Evolutionary conservation across 2,797 vertebrate genomes (phyloP).

Genomic region (Anguilla megastoma): DNA sequence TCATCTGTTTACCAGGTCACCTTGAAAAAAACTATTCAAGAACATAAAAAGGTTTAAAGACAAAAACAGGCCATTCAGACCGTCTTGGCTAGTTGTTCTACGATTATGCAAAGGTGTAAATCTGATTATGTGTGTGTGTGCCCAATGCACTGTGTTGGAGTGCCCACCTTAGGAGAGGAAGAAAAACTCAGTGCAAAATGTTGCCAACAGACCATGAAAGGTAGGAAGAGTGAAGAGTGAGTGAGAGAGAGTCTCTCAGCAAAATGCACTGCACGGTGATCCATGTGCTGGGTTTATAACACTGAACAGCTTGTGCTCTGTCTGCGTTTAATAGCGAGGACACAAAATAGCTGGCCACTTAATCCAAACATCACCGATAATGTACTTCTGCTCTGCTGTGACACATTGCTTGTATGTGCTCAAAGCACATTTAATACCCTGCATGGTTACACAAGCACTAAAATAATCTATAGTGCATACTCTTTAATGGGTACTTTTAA

Average conservation of each 20-base stretch:
- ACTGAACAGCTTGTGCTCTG: not conserved
- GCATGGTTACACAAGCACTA: not conserved
- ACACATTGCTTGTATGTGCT: not conserved
- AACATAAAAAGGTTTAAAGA: not conserved
- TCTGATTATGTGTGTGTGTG: slow-evolving; percentile 13
- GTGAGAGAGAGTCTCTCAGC: slow-evolving; percentile 10
- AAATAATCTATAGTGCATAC: not conserved
- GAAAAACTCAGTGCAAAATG: slow-evolving; percentile 43
- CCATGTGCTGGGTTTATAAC: not conserved
- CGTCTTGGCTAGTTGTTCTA: not conserved
- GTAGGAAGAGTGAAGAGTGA: slow-evolving; percentile 47
- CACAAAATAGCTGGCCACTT: not conserved
- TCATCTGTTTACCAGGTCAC: not conserved
- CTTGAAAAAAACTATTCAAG: not conserved
- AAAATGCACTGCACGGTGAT: not conserved
- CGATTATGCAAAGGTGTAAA: not conserved
- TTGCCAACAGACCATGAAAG: slow-evolving; percentile 57
- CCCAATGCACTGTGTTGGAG: not conserved
- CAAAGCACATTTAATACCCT: slow-evolving; percentile 2
- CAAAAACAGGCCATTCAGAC: not conserved
- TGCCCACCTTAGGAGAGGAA: slow-evolving; percentile 45
- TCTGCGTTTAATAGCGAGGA: not conserved
- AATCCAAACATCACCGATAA: not conserved
- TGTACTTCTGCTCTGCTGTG: not conserved
- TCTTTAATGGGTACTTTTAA: not conserved